Evolutionary conservation across 2,113 vertebrate species (phyloP).

Genomic region (Corythornis cristatus): DNA sequence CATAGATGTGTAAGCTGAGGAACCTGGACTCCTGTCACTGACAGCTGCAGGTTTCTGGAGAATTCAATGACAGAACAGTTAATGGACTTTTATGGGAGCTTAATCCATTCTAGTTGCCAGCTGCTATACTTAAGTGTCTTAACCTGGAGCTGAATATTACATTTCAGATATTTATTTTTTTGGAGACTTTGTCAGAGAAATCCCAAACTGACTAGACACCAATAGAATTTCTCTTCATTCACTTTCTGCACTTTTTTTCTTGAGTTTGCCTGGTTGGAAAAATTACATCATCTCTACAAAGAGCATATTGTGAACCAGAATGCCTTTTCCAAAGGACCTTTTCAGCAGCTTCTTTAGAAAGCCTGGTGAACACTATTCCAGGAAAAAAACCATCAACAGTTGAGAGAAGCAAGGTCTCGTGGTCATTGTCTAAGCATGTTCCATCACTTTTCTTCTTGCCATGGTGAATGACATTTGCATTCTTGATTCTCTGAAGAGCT

Average conservation of each 20-base stretch:
- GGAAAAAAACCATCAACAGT: background rate
- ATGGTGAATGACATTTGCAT: background rate
- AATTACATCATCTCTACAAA: background rate
- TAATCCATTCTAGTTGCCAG: background rate
- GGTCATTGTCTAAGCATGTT: background rate
- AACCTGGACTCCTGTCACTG: background rate
- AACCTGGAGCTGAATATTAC: background rate
- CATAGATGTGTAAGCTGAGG: background rate
- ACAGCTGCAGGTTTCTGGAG: background rate
- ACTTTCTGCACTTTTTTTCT: background rate
- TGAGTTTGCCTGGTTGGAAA: background rate
- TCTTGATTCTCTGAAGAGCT: background rate
- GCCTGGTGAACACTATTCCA: background rate
- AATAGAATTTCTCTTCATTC: background rate
- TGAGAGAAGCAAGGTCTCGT: background rate
- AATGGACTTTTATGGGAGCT: background rate
- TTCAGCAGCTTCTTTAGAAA: background rate
- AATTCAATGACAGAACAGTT: background rate
- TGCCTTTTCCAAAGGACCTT: background rate
- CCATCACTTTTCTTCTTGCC: background rate
- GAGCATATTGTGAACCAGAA: background rate
- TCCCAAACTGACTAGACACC: background rate
- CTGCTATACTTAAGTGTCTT: background rate
- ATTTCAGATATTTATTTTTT: background rate
- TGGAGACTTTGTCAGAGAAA: background rate